A percentile compares a stretch with the other conserved stretches of the same genome.
Evolutionary conservation across 92 coral and sea anemone species (phyloP).

Genomic region (Epizoanthus ramosus): DNA sequence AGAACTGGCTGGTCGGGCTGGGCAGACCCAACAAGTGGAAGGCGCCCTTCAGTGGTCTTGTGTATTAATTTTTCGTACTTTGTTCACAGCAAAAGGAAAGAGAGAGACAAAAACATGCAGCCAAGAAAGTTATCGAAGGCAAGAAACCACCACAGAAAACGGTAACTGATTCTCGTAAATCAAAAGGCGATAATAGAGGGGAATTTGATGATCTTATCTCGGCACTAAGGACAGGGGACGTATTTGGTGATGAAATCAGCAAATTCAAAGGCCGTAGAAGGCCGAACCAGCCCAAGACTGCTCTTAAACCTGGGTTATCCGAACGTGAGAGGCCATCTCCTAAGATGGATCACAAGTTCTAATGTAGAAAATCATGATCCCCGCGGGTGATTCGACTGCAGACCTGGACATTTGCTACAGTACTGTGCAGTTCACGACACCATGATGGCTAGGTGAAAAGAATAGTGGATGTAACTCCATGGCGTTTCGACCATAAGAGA

Average conservation of each 20-base stretch:
- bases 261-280: constrained; percentile 94
- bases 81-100: constrained; percentile 86
- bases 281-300: constrained; percentile 63
- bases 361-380: neutral
- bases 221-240: constrained; percentile 98
- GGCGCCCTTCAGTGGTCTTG: too few species aligned
- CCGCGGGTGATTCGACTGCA: too few species aligned
- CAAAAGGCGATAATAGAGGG: constrained; percentile 79
- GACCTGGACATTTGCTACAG: too few species aligned
- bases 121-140: constrained; percentile 74
- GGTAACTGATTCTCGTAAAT: constrained; percentile 44
- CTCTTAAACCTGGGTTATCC: constrained; percentile 65
- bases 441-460: too few species aligned
- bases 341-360: constrained; percentile 39
- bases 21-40: too few species aligned
- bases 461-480: too few species aligned
- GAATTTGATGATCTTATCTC: constrained; percentile 98
- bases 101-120: constrained; percentile 93
- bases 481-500: too few species aligned
- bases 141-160: constrained; percentile 55
- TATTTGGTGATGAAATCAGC: constrained; percentile 96
- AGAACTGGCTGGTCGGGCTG: too few species aligned
- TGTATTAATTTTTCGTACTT: too few species aligned
- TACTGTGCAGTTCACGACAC: too few species aligned
- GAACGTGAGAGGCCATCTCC: constrained; percentile 85